Evolutionary conservation across 2,113 vertebrate species (phyloP).

Genomic region (Monopterus albus): DNA sequence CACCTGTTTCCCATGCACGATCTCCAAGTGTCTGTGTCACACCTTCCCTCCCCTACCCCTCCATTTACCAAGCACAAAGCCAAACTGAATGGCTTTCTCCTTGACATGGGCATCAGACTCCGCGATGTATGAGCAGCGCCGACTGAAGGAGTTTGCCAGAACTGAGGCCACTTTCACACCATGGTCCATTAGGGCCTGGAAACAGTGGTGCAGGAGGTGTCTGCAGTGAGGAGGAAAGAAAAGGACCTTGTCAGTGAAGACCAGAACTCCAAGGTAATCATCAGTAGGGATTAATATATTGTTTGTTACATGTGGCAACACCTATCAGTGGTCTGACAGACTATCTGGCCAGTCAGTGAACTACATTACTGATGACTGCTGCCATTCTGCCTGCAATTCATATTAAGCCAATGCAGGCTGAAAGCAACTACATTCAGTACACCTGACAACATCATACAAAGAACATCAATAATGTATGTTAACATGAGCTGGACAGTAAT

Average conservation of each 20-base stretch:
- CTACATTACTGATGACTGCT: neutral
- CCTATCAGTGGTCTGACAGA: neutral
- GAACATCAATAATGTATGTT: slow-evolving; percentile 5
- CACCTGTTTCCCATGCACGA: neutral
- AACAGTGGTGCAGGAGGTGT: slow-evolving; percentile 98
- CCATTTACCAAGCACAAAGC: slow-evolving; percentile 92
- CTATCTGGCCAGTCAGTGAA: neutral
- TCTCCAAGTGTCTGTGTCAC: neutral
- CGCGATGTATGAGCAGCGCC: slow-evolving; percentile 96
- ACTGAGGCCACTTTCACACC: slow-evolving; percentile 98
- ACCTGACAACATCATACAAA: neutral
- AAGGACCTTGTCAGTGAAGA: neutral
- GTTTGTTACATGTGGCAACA: neutral
- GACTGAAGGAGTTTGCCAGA: slow-evolving; percentile 96
- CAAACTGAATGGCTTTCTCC: slow-evolving; percentile 98
- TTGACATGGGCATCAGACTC: slow-evolving; percentile 95
- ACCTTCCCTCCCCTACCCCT: neutral
- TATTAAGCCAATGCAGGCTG: neutral
- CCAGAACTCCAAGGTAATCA: neutral
- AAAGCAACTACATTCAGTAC: neutral
- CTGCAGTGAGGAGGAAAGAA: slow-evolving; percentile 74
- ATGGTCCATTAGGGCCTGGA: slow-evolving; percentile 98
- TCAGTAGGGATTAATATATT: neutral
- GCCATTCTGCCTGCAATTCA: neutral
- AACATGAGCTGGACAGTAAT: neutral